Percentiles rank a stretch among this genome's conserved stretches.
phyloP scores from a whole-genome alignment of 2,888 invertebrate genomes.

The Lathronympha strigana region DNA sequence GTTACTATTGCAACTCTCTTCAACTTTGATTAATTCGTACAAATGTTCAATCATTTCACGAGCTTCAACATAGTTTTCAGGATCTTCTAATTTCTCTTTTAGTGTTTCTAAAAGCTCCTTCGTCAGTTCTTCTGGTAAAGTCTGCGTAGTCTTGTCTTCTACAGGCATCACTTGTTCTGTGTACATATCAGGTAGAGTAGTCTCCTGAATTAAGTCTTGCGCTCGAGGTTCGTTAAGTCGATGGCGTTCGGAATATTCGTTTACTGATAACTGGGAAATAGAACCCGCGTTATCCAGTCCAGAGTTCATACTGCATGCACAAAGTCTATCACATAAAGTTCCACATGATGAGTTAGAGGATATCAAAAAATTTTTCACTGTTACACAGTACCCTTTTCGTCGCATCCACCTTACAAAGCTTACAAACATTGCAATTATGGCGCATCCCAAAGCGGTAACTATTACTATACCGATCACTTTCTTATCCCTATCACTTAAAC shows the following conservation, averaged over 20 bases:
- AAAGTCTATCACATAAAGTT: conserved; percentile 68
- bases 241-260: conserved; percentile 86
- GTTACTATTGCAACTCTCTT: conserved; percentile 86
- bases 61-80: conserved; percentile 89
- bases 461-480: conserved; percentile 81
- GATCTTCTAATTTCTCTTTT: conserved; percentile 88
- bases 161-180: conserved; percentile 61
- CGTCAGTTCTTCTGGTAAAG: conserved; percentile 89
- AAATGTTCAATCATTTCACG: conserved; percentile 90
- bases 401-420: conserved; percentile 84
- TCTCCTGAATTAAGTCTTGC: conserved; percentile 68
- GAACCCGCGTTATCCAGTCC: conserved; percentile 85
- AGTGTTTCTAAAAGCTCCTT: conserved; percentile 88
- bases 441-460: conserved; percentile 78
- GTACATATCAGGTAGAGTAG: conserved; percentile 60
- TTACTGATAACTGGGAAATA: conserved; percentile 84
- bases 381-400: conserved; percentile 81
- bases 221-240: conserved; percentile 83
- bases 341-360: conserved; percentile 70
- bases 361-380: conserved; percentile 69
- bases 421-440: conserved; percentile 81
- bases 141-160: conserved; percentile 87
- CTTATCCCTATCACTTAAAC: conserved; percentile 64
- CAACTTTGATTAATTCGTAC: conserved; percentile 89
- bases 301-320: conserved; percentile 70